Conservation (phyloP, 2,797 vertebrate species). For the Triplophysa bombifrons region DNA sequence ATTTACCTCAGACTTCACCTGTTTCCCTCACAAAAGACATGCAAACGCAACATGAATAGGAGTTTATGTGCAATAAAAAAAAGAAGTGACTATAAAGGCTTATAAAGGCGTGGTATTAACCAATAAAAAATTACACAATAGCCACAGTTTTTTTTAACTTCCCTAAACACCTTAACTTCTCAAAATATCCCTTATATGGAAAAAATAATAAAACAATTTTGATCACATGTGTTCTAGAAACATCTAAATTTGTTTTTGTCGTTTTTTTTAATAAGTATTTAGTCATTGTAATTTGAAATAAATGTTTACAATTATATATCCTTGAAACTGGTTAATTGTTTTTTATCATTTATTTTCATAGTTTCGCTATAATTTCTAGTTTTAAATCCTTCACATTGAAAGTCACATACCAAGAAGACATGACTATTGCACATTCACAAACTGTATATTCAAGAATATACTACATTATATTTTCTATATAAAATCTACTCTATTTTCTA, state of each 20-base stretch:
- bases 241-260: background rate
- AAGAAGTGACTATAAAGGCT: background rate
- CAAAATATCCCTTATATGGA: background rate
- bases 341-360: background rate
- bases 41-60: background rate
- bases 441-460: conserved; percentile 1
- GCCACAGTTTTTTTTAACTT: background rate
- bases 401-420: no score
- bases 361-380: background rate
- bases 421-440: no score
- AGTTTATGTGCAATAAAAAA: background rate
- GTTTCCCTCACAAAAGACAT: background rate
- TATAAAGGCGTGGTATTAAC: conserved; percentile 1
- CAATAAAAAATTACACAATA: conserved; percentile 1
- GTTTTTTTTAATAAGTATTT: background rate
- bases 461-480: no score
- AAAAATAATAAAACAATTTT: background rate
- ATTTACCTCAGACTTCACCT: conserved; percentile 25
- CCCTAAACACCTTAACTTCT: conserved; percentile 24
- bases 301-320: background rate
- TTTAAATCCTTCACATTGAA: background rate
- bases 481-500: background rate
- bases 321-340: background rate
- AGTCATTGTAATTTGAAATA: background rate
- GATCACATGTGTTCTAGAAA: no score